These are phyloP conservation scores for Coilia nasus DNA, from an alignment of 2,797 vertebrate species.

Conservation along the genomic window DNA sequence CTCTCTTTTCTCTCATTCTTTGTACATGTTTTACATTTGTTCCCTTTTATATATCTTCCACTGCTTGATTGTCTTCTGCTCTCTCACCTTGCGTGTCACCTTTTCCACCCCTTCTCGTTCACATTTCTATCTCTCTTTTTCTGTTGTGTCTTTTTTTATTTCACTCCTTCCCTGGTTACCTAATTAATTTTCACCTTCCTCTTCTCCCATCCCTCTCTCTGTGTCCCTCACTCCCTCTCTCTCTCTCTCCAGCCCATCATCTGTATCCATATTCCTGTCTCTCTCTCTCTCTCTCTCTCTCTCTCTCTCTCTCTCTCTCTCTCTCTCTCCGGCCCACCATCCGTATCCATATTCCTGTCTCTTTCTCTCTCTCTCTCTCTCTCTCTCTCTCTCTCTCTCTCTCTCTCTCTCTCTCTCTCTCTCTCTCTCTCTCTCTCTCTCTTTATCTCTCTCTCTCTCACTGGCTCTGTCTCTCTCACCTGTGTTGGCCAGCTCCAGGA, in stretches of 20 bases:
- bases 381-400: no score
- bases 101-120: not conserved
- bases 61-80: not conserved
- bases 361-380: not conserved
- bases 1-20: not conserved
- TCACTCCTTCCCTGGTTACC: not conserved
- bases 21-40: not conserved
- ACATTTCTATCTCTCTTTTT: not conserved
- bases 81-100: not conserved
- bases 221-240: not conserved
- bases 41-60: not conserved
- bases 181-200: constrained; percentile 25
- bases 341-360: no score
- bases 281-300: not conserved
- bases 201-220: not conserved
- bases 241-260: not conserved
- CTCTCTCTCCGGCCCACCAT: no score
- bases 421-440: no score
- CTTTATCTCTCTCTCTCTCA: no score
- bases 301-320: no score
- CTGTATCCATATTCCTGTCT: no score
- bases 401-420: no score
- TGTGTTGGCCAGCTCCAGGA: constrained; percentile 8
- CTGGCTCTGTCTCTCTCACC: constrained; percentile 25
- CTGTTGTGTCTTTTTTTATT: not conserved